Evolutionary conservation across 2,113 vertebrate genomes (phyloP).

Genomic region (Polypterus senegalus): DNA sequence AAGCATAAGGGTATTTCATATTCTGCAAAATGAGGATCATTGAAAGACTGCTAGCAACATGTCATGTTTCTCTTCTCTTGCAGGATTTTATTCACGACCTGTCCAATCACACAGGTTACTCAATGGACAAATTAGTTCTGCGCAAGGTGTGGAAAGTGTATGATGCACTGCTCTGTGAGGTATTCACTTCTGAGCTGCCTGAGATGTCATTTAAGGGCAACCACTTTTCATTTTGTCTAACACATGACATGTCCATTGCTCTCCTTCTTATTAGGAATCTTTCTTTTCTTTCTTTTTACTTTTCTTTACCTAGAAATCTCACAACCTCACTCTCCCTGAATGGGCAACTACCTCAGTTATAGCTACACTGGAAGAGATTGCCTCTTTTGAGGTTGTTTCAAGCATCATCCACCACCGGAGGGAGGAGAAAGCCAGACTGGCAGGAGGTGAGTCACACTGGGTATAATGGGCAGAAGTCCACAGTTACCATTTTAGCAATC

Average conservation of each 20-base stretch:
- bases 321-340: constrained; percentile 62
- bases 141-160: constrained; percentile 38
- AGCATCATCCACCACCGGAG: constrained; percentile 56
- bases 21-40: too few species aligned
- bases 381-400: constrained; percentile 53
- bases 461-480: background rate
- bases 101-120: constrained; percentile 40
- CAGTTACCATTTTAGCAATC: too few species aligned
- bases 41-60: too few species aligned
- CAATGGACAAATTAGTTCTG: constrained; percentile 26
- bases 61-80: too few species aligned
- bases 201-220: too few species aligned
- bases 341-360: constrained; percentile 62
- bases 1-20: too few species aligned
- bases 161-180: constrained; percentile 42
- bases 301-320: constrained; percentile 36
- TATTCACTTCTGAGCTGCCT: too few species aligned
- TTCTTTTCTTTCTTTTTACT: too few species aligned
- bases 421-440: constrained; percentile 66
- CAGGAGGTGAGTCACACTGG: constrained; percentile 63
- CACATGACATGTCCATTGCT: background rate
- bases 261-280: background rate
- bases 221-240: background rate
- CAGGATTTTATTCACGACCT: constrained; percentile 39
- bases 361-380: constrained; percentile 50